Conservation (phyloP, 2,797 vertebrate species). For the Neosalanx taihuensis region DNA sequence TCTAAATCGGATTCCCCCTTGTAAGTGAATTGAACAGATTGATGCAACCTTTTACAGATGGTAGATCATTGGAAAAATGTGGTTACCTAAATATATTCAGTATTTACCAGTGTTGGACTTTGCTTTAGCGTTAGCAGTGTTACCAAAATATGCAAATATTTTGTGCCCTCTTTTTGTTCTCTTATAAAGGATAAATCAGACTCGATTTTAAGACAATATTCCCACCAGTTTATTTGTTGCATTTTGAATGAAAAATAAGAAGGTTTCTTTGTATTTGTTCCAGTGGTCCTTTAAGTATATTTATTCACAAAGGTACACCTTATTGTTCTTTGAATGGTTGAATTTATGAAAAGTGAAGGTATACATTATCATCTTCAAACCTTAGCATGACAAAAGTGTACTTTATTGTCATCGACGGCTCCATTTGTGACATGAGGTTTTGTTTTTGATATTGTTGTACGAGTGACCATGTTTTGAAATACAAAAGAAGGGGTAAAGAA, state of each 20-base stretch:
- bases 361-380: conserved; percentile 70
- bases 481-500: conserved; percentile 61
- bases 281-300: conserved; percentile 71
- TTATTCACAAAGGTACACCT: conserved; percentile 69
- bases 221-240: conserved; percentile 49
- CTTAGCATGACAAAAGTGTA: conserved; percentile 80
- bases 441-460: conserved; percentile 84
- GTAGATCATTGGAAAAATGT: conserved; percentile 20
- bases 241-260: conserved; percentile 56
- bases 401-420: conserved; percentile 82
- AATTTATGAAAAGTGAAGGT: conserved; percentile 65
- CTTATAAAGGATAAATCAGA: conserved; percentile 51
- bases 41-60: conserved; percentile 14
- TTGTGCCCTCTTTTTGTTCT: conserved; percentile 55
- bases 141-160: conserved; percentile 64
- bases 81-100: conserved; percentile 66
- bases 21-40: neutral
- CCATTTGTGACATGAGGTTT: conserved; percentile 82
- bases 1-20: conserved; percentile 19
- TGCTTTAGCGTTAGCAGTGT: conserved; percentile 72
- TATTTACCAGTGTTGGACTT: conserved; percentile 67
- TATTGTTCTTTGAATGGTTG: conserved; percentile 68
- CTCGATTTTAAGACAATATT: conserved; percentile 36
- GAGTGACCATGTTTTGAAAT: conserved; percentile 82
- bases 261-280: conserved; percentile 69